Conservation (phyloP, 2,888 invertebrate genomes). For the Noctua comes region DNA sequence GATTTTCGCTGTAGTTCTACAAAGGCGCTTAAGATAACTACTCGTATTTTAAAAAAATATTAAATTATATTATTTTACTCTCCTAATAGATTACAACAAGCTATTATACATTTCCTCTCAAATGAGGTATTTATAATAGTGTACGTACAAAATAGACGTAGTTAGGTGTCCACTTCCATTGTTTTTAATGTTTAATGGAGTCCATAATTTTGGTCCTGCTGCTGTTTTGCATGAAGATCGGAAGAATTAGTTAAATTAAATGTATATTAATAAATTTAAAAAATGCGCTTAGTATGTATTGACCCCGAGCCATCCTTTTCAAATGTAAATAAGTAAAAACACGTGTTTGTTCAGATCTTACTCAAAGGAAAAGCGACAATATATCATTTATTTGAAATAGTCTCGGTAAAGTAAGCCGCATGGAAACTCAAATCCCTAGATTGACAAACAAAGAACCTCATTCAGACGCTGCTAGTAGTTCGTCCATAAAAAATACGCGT, state of each 20-base stretch:
- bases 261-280: not conserved
- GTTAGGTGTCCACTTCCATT: not conserved
- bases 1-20: not conserved
- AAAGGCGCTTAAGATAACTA: no score
- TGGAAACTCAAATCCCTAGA: conserved; percentile 28
- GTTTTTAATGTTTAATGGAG: conserved; percentile 6
- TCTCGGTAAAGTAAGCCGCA: not conserved
- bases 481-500: conserved; percentile 59
- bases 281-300: not conserved
- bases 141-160: not conserved
- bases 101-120: not conserved
- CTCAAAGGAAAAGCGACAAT: conserved; percentile 5
- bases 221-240: not conserved
- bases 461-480: conserved; percentile 29
- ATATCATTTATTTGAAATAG: conserved; percentile 21
- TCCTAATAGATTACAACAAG: not conserved
- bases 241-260: conserved; percentile 3
- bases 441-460: conserved; percentile 28
- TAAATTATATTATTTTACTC: not conserved
- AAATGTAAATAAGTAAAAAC: not conserved
- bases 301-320: not conserved
- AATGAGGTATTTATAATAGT: not conserved
- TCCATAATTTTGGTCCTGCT: not conserved
- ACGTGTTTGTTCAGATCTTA: not conserved
- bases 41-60: no score